These are phyloP conservation scores for Iphiclides podalirius DNA, from an alignment of 2,888 invertebrate genomes.

Conservation along the genomic window DNA sequence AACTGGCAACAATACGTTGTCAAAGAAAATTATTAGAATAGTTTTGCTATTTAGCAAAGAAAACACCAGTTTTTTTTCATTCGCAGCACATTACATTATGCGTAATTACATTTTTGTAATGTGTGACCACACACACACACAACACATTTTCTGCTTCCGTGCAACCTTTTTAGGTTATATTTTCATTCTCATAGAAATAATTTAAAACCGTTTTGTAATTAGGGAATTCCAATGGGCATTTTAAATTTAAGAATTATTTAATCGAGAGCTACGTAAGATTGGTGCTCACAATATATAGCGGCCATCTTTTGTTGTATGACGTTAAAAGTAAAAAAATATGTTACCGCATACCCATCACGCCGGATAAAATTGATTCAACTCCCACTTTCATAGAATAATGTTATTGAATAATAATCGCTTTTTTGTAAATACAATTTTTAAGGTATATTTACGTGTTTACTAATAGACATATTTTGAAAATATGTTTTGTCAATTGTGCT, in stretches of 20 bases:
- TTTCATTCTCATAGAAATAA: not conserved
- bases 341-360: constrained; percentile 7
- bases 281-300: constrained; percentile 32
- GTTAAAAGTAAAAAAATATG: not conserved
- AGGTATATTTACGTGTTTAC: constrained; percentile 76
- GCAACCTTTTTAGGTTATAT: constrained; percentile 6
- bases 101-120: too few species aligned
- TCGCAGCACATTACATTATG: too few species aligned
- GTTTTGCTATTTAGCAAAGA: too few species aligned
- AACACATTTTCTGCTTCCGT: not conserved
- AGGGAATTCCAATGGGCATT: constrained; percentile 20
- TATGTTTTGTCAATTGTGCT: constrained; percentile 80
- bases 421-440: constrained; percentile 77
- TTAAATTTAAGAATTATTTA: constrained; percentile 13
- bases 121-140: too few species aligned
- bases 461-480: constrained; percentile 78
- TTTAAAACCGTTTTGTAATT: constrained; percentile 5
- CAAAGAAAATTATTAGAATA: too few species aligned
- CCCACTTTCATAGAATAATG: constrained; percentile 48
- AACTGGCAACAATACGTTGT: constrained; percentile 18
- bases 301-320: constrained; percentile 26
- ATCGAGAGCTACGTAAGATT: too few species aligned
- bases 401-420: constrained; percentile 57
- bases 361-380: constrained; percentile 42
- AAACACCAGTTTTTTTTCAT: too few species aligned